Percentiles rank a stretch among this genome's conserved stretches.
These are phyloP conservation scores for Mylabris sibirica DNA, from an alignment of 2,888 invertebrate species.

Conservation along the genomic window DNA sequence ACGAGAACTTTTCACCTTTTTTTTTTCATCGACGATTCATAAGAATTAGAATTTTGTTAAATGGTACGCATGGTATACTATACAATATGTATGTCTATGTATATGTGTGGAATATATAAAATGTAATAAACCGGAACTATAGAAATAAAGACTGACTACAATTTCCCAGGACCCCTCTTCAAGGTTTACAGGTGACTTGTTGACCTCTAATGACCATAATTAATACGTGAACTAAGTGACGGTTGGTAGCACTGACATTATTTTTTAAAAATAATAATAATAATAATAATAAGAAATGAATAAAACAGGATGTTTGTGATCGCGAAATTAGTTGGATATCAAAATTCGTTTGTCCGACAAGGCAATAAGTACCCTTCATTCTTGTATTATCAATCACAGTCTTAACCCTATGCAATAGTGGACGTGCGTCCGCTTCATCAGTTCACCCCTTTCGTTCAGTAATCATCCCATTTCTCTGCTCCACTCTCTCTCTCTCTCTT, in stretches of 20 bases:
- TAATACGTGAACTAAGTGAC: constrained; percentile 41
- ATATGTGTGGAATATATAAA: not conserved
- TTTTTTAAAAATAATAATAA: not conserved
- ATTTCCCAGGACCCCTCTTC: constrained; percentile 35
- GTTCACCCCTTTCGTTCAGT: not conserved
- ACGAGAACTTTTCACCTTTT: no score
- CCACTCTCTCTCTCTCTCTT: no score
- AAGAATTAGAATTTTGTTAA: no score
- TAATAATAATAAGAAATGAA: not conserved
- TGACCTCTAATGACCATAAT: constrained; percentile 45
- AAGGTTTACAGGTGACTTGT: constrained; percentile 40
- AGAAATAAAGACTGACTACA: constrained; percentile 15
- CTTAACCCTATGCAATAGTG: not conserved
- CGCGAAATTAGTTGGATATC: not conserved
- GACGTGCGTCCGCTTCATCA: constrained; percentile 7
- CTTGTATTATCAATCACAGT: not conserved
- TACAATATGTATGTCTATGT: no score
- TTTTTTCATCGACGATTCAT: no score
- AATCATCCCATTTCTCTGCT: not conserved
- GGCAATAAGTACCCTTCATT: not conserved
- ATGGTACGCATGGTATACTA: no score
- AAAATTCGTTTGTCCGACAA: not conserved
- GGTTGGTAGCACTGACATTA: constrained; percentile 37
- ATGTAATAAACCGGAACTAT: constrained; percentile 8
- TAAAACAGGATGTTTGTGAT: not conserved